Conservation (phyloP, 1,140 invertebrate genomes). For the Tenebrio molitor region DNA sequence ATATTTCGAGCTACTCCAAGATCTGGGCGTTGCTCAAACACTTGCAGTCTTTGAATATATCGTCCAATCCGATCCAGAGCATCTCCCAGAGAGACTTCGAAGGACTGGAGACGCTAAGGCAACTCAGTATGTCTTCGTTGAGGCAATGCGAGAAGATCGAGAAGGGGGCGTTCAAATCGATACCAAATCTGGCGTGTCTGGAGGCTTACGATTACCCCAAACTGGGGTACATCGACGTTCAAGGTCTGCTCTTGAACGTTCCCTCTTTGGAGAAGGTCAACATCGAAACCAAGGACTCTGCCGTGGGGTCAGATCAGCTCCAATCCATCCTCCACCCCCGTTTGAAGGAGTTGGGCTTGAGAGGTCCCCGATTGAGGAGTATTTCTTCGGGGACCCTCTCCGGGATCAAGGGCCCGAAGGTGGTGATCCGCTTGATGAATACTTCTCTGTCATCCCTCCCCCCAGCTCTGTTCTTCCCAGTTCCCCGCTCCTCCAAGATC, state of each 20-base stretch:
- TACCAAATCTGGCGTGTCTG: constrained; percentile 79
- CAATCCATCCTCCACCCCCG: constrained; percentile 83
- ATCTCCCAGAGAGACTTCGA: constrained; percentile 83
- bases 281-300: constrained; percentile 88
- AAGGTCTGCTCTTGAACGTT: constrained; percentile 81
- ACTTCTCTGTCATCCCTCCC: constrained; percentile 84
- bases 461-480: constrained; percentile 85
- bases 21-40: constrained; percentile 78
- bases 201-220: constrained; percentile 81
- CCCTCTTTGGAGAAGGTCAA: constrained; percentile 79
- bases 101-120: constrained; percentile 74
- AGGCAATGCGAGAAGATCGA: constrained; percentile 82
- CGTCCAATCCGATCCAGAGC: constrained; percentile 80
- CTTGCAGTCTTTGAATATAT: constrained; percentile 80
- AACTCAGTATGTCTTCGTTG: constrained; percentile 78
- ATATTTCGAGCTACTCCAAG: constrained; percentile 69
- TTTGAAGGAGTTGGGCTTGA: constrained; percentile 79
- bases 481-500: constrained; percentile 89
- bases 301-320: constrained; percentile 85
- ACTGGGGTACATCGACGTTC: constrained; percentile 86
- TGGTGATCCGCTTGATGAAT: constrained; percentile 82
- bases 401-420: constrained; percentile 77
- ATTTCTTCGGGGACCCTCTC: constrained; percentile 87
- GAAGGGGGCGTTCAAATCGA: constrained; percentile 82
- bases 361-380: constrained; percentile 81